Evolutionary conservation across 2,797 vertebrate species (phyloP).

Genomic region (Caiman crocodilus): DNA sequence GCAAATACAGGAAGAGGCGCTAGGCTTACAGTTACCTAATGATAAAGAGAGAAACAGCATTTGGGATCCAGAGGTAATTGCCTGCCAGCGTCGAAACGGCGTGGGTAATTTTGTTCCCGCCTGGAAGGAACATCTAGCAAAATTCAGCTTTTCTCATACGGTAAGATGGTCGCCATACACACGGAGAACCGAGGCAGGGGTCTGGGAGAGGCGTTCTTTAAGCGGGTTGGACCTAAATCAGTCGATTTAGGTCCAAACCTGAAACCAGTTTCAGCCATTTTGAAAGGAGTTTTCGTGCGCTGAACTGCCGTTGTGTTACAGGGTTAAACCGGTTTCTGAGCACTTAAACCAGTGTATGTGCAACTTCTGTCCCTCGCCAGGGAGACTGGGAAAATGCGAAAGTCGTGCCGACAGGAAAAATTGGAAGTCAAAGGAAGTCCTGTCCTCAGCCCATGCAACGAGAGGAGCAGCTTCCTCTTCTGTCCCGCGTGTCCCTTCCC

Average conservation of each 20-base stretch:
- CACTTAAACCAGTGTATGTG: too few species aligned
- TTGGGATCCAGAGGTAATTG: background rate
- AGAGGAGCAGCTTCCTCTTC: background rate
- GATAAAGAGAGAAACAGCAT: background rate
- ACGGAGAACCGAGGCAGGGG: background rate
- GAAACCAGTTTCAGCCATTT: too few species aligned
- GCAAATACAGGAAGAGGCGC: background rate
- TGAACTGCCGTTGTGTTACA: too few species aligned
- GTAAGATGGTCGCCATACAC: background rate
- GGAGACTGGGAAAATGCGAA: background rate
- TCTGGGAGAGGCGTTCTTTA: too few species aligned
- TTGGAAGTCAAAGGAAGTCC: background rate
- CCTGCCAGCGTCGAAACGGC: rapidly evolving
- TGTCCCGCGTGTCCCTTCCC: rapidly evolving
- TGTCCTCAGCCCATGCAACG: rapidly evolving
- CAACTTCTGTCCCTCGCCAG: rapidly evolving
- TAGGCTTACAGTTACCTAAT: background rate
- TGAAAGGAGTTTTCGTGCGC: too few species aligned
- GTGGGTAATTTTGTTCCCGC: background rate
- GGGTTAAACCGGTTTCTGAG: too few species aligned
- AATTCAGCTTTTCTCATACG: conserved; percentile 11
- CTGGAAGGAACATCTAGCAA: background rate
- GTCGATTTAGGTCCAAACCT: too few species aligned
- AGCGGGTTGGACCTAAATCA: too few species aligned
- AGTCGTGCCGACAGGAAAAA: background rate